Percentiles rank a stretch among this genome's conserved stretches.
Evolutionary conservation across 1,140 invertebrate species (phyloP).

Genomic region (Drosophila paulistorum): DNA sequence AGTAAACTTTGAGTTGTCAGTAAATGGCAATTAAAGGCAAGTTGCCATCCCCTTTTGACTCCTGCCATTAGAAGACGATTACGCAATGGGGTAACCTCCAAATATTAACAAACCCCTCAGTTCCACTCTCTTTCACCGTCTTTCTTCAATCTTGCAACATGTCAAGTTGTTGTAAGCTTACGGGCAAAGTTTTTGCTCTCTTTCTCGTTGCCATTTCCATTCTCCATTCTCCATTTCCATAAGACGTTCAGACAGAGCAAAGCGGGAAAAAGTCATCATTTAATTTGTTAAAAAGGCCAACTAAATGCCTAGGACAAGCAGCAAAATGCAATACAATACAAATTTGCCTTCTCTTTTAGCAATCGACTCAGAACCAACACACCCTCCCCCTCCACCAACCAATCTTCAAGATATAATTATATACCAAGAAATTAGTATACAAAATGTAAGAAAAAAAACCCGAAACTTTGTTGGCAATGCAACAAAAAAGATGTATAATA

Average conservation of each 20-base stretch:
- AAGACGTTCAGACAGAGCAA: conserved; percentile 26
- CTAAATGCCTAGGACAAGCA: conserved; percentile 52
- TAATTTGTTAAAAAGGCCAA: conserved; percentile 80
- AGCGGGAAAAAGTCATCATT: conserved; percentile 63
- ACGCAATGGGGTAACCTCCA: conserved; percentile 37
- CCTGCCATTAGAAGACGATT: conserved; percentile 27
- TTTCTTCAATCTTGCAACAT: conserved; percentile 34
- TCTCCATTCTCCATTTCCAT: background rate
- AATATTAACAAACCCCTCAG: background rate
- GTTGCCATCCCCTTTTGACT: background rate
- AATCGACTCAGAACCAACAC: background rate
- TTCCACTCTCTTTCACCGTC: background rate
- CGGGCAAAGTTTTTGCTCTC: background rate
- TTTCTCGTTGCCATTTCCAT: background rate
- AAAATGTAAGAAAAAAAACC: conserved; percentile 13
- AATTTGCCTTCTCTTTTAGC: conserved; percentile 26
- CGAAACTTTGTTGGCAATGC: conserved; percentile 71
- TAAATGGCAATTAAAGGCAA: conserved; percentile 18
- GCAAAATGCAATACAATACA: conserved; percentile 39
- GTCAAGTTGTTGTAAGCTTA: conserved; percentile 20
- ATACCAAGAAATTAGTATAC: conserved; percentile 78
- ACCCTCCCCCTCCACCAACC: background rate
- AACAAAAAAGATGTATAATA: conserved; percentile 26
- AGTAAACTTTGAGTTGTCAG: conserved; percentile 12
- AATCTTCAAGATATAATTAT: conserved; percentile 61